Base-by-base conservation (phyloP, 2,113 vertebrate species). In the Epinephelus moara region DNA sequence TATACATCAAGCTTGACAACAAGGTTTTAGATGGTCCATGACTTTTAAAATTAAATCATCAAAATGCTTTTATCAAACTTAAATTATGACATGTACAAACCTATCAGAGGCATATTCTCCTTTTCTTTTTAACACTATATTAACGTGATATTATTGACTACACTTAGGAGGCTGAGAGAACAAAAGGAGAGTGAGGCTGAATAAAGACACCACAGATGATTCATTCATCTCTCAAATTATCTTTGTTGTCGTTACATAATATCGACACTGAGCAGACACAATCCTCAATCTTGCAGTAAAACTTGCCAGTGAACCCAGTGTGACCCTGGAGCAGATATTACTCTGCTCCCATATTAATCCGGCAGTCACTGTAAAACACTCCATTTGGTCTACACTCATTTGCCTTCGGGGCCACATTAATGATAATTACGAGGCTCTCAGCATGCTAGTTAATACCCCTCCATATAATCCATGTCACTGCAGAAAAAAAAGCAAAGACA, bases 371-470 rank as follows among this genome's bases (percentile, higher is more conserved):
- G 84, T 86, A 82, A 90, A 90, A 90, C 73, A 81, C 76, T 89
- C 81, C 89, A 91, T 91, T 91, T 89, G 85, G 80, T 86, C 82
- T 71, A 59, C 82, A 82, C 70, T 86, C 79, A 60, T 90, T 88
- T 84, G 88, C 90, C 92, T 91, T 80, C 7, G n/a, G 88, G 91
- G 88, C 84, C 80, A 88, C 80, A 86, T 88, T 91, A 89, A 92
- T 91, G 92, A 89, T 93, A 91, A 94, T 94, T 88, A 88, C 37
- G 68, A 82, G 75, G 63, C 85, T 87, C 85, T 91, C 85, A 79
- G 88, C 76, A 80, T 67, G 85, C 69, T 72, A 74, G 70, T 88
- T 87, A 90, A 88, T 90, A 91, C 77, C 63, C 42, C 49, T 18
- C 67, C 64, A 76, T 82, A 84, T 87, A 84, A 86, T 76, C 75